These are phyloP conservation scores for Aleiodes alternator DNA, from an alignment of 2,888 invertebrate genomes.

Conservation along the genomic window DNA sequence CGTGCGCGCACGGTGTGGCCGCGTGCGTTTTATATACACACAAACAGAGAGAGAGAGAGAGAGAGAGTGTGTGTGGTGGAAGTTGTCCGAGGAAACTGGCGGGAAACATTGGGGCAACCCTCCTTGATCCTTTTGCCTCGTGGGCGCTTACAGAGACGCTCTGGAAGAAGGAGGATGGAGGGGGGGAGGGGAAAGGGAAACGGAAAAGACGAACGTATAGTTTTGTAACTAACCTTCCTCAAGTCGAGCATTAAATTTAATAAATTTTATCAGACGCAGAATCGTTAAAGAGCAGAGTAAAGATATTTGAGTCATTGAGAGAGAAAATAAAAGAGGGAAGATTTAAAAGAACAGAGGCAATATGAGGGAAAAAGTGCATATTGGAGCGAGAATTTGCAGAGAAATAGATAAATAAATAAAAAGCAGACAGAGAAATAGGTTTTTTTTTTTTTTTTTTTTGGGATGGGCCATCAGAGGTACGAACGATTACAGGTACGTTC, in stretches of 20 bases:
- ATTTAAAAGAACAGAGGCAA: no score
- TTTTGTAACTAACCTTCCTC: slow-evolving; percentile 43
- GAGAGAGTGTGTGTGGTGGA: slow-evolving; percentile 32
- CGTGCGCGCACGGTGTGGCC: slow-evolving; percentile 41
- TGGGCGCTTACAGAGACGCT: background rate
- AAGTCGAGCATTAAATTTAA: slow-evolving; percentile 24
- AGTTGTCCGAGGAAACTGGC: slow-evolving; percentile 49
- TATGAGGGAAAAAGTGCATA: no score
- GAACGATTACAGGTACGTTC: slow-evolving; percentile 47
- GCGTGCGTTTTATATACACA: slow-evolving; percentile 42
- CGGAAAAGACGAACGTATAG: slow-evolving; percentile 21
- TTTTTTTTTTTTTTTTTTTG: slow-evolving; percentile 2
- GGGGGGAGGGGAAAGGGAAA: slow-evolving; percentile 6
- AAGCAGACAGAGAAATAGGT: slow-evolving; percentile 36
- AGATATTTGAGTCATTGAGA: background rate
- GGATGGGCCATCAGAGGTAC: slow-evolving; percentile 37
- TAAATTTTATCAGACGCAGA: slow-evolving; percentile 14
- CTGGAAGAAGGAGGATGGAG: background rate
- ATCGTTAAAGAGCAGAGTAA: background rate
- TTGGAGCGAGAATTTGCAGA: background rate
- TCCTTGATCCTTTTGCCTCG: slow-evolving; percentile 42
- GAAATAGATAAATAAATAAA: slow-evolving; percentile 18
- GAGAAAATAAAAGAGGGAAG: no score
- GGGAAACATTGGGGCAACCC: slow-evolving; percentile 43
- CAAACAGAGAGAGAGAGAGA: slow-evolving; percentile 25